phyloP scores from a whole-genome alignment of 2,113 vertebrate species.

The Phrynosoma platyrhinos region DNA sequence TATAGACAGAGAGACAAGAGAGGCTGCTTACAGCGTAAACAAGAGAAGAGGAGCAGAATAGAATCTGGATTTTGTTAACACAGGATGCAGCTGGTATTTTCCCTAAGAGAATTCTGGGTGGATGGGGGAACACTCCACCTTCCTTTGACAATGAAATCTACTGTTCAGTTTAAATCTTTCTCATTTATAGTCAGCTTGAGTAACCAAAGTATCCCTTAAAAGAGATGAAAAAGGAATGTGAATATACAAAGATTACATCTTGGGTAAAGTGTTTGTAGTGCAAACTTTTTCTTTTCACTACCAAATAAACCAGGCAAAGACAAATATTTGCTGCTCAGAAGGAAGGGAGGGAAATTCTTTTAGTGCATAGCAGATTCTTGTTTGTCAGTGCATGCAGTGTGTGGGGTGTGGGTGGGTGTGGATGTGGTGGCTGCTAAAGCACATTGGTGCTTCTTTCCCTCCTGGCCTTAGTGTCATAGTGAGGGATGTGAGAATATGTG shows the following conservation, averaged over 20 bases:
- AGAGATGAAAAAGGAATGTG: background rate
- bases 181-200: background rate
- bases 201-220: conserved; percentile 35
- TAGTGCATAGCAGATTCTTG: background rate
- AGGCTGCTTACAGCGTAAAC: conserved; percentile 30
- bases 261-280: background rate
- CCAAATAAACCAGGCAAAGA: background rate
- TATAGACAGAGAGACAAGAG: background rate
- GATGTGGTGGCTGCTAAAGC: conserved; percentile 4
- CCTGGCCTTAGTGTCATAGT: background rate
- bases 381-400: background rate
- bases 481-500: background rate
- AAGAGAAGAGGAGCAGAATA: conserved; percentile 51
- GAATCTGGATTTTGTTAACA: conserved; percentile 49
- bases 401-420: background rate
- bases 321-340: conserved; percentile 20
- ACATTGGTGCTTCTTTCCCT: conserved; percentile 13
- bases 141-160: conserved; percentile 31
- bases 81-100: conserved; percentile 50
- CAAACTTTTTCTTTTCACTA: conserved; percentile 3
- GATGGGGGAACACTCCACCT: conserved; percentile 12
- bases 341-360: background rate
- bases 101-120: conserved; percentile 27
- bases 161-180: conserved; percentile 27
- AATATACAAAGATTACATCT: background rate